Evolutionary conservation across 2,888 invertebrate genomes (phyloP), one percentile per base, ranked within the genome.

Genomic region (Aphodius sticticus): DNA sequence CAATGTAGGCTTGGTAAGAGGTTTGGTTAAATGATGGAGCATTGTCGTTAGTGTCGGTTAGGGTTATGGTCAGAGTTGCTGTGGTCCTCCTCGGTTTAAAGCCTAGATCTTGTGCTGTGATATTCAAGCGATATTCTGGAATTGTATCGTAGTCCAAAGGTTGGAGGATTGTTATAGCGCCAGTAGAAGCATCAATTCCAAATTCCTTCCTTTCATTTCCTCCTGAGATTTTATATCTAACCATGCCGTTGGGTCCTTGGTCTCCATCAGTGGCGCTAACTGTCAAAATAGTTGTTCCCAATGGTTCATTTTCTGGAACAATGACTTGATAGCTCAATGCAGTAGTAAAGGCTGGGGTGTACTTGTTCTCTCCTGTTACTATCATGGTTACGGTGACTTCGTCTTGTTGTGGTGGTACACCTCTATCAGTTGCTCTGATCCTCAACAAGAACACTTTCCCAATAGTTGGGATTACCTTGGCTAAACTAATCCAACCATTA

Each of bases 31-130:
- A 99, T 14, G 91, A 90, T 0, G 98, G 98, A 9, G 96, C 94
- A 88, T 98, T 98, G 86, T 99, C 97, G 86, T 97, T 98, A 69
- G 98, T 96, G 87, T 99, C 98, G 0, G 96, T 96, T 0, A 99
- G 91, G 77, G 95, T 95, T 0, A 99, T 94, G 0, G 95, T 96
- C 6, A 98, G 90, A 84, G 95, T 94, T 0, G 96, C 96, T 6
- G 94, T 94, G 0, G 96, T 93, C 85, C 93, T 92, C 84, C 92
- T 93, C 0, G 95, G 92, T 83, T 95, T 94, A 86, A 96, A 97
- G 2, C 95, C 98, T 76, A 96, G 90, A 90, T 99, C 98, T 82
- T 92, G 92, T 0, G 97, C 98, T 0, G 96, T 96, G 79, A 99
- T 95, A 86, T 96, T 97, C 3, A 99, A 88, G 77, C 93, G 92